Percentiles rank a stretch among this genome's conserved stretches.
Evolutionary conservation across 2,888 invertebrate genomes (phyloP).

Genomic region (Diarsia rubi): DNA sequence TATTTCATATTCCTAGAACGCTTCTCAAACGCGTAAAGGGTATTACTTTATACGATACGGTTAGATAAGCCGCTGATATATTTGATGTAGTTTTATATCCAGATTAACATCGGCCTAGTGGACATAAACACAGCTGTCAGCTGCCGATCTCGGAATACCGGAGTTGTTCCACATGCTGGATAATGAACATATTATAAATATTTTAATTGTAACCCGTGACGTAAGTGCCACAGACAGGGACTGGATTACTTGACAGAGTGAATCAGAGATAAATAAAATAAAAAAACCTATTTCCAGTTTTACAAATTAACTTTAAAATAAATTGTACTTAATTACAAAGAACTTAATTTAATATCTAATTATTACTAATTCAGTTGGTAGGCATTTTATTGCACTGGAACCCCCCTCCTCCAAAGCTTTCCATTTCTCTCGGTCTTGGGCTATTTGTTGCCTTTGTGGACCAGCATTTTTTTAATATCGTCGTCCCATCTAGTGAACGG

Average conservation of each 20-base stretch:
- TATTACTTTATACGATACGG: conserved; percentile 11
- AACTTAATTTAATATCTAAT: too few relatives aligned
- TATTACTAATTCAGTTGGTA: too few relatives aligned
- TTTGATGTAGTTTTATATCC: conserved; percentile 25
- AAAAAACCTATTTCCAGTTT: too few relatives aligned
- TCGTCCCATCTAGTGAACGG: too few relatives aligned
- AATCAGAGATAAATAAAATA: too few relatives aligned
- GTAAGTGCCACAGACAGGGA: background rate
- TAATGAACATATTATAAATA: background rate
- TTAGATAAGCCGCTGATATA: conserved; percentile 22
- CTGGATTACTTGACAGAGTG: background rate
- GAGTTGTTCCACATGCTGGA: background rate
- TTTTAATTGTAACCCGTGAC: background rate
- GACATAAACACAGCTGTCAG: conserved; percentile 13
- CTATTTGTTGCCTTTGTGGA: too few relatives aligned
- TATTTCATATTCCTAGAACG: conserved; percentile 20
- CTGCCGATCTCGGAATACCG: background rate
- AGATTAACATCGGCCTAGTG: background rate
- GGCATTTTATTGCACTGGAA: too few relatives aligned
- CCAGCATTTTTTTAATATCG: too few relatives aligned
- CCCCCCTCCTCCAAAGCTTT: too few relatives aligned
- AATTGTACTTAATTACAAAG: too few relatives aligned
- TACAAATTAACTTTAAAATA: too few relatives aligned
- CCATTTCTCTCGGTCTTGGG: too few relatives aligned
- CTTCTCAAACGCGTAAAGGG: conserved; percentile 7